Evolutionary conservation across 1,140 invertebrate species (phyloP).

Genomic region (Belonocnema kinseyi): DNA sequence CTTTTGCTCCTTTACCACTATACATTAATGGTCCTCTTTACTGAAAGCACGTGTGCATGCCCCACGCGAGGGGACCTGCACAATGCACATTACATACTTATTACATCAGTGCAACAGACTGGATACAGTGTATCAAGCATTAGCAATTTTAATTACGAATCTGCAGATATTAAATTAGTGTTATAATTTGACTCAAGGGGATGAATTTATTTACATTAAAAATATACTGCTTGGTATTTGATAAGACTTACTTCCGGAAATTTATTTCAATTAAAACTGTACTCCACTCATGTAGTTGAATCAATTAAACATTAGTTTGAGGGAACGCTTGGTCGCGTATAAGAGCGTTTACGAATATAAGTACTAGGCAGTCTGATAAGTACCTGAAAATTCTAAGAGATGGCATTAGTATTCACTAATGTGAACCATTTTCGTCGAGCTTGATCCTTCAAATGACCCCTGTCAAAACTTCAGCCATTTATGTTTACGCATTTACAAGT

Average conservation of each 20-base stretch:
- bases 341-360: conserved; percentile 8
- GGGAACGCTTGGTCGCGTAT: background rate
- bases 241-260: background rate
- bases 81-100: background rate
- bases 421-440: no score
- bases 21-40: background rate
- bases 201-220: background rate
- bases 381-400: no score
- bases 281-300: background rate
- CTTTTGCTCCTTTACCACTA: conserved; percentile 39
- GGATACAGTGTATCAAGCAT: background rate
- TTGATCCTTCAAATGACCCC: no score
- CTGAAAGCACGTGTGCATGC: background rate
- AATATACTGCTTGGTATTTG: background rate
- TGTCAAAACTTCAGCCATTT: no score
- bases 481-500: no score
- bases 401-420: no score
- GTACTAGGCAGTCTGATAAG: no score
- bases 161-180: conserved; percentile 1
- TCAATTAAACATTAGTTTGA: conserved; percentile 23
- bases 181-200: background rate
- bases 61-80: conserved; percentile 3
- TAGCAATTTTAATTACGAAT: conserved; percentile 10
- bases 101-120: conserved; percentile 6
- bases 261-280: conserved; percentile 10